Conservation (phyloP, 64 coral and sea anemone species). For the Cladopsammia gracilis region DNA sequence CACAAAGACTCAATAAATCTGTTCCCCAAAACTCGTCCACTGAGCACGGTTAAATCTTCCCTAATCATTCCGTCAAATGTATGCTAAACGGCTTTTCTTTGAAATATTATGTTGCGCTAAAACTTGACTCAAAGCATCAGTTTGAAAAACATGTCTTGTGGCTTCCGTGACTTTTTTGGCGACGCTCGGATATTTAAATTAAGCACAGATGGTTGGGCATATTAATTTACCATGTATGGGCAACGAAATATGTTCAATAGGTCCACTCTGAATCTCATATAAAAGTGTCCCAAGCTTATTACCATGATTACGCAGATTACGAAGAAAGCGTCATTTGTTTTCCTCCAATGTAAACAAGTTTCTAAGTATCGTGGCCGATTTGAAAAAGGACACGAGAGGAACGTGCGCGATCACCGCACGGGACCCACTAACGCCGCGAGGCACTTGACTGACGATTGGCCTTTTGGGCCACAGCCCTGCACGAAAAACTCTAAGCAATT, state of each 20-base stretch:
- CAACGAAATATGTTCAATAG: background rate
- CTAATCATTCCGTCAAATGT: background rate
- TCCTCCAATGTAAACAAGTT: too few relatives aligned
- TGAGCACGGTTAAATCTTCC: background rate
- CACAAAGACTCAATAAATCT: background rate
- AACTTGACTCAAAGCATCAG: background rate
- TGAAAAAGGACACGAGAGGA: too few relatives aligned
- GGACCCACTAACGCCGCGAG: too few relatives aligned
- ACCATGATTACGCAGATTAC: too few relatives aligned
- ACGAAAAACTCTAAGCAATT: too few relatives aligned
- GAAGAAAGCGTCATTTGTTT: too few relatives aligned
- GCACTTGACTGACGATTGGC: too few relatives aligned
- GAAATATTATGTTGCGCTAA: background rate
- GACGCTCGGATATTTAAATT: background rate
- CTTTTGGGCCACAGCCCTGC: too few relatives aligned
- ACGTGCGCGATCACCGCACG: too few relatives aligned
- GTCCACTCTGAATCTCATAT: background rate
- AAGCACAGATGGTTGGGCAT: background rate
- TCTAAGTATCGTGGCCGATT: too few relatives aligned
- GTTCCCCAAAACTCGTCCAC: background rate
- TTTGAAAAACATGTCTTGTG: background rate
- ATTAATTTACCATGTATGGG: conserved; percentile 25
- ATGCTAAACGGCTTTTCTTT: background rate
- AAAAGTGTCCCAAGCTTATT: too few relatives aligned
- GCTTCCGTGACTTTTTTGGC: background rate